Conservation (phyloP, 2,113 vertebrate species). For the Morone saxatilis region DNA sequence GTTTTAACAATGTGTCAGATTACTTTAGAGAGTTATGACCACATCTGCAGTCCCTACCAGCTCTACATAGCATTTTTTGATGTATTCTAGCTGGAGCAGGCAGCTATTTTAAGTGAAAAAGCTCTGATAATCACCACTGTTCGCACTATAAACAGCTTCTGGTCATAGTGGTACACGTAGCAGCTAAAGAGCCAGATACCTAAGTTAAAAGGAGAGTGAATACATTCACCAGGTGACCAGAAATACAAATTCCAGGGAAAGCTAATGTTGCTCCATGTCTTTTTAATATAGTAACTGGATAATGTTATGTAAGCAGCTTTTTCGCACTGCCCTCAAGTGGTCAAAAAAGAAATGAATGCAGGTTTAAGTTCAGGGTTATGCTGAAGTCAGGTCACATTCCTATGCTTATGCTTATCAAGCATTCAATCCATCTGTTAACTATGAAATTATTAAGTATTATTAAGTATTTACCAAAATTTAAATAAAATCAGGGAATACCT, state of each 20-base stretch:
- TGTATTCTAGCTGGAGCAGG: neutral
- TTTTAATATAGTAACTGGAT: neutral
- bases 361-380: neutral
- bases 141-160: neutral
- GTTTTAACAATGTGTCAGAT: neutral
- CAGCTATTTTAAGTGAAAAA: neutral
- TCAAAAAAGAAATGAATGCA: neutral
- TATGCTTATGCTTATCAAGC: too few relatives aligned
- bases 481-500: neutral
- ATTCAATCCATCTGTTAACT: too few relatives aligned
- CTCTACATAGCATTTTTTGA: neutral
- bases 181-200: neutral
- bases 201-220: neutral
- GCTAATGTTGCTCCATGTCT: neutral
- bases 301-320: neutral
- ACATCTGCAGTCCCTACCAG: neutral
- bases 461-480: neutral
- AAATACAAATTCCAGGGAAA: neutral
- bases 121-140: neutral
- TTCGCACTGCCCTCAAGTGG: slow-evolving; percentile 1
- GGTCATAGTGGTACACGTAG: too few relatives aligned
- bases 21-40: neutral
- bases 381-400: too few relatives aligned
- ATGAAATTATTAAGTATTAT: too few relatives aligned
- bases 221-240: neutral